Evolutionary conservation across 2,797 vertebrate genomes (phyloP), one percentile per base, ranked within the genome.

Genomic region (Dipus sagitta): DNA sequence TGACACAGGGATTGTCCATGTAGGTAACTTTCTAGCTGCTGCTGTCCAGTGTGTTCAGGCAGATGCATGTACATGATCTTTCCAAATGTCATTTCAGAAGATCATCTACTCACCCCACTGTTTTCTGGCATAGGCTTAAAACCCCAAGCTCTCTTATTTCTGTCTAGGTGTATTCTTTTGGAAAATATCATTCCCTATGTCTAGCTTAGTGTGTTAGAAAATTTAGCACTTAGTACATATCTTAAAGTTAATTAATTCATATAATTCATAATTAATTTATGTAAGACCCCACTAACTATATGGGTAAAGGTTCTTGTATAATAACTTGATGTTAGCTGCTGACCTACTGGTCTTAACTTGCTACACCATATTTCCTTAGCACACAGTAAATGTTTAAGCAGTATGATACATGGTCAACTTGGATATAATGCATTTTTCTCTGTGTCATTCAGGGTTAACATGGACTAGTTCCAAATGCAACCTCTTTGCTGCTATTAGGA

Each of bases 381-480:
- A 4, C 88, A 85, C 72, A 86, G 93, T 88, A 82, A 84, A 78
- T 97, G 88, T 62, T 90, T 62, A 83, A 90, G 90, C 93, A 96
- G 93, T 91, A 95, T 97, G 97, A 97, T 97, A 93, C 21, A 70
- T 95, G 92, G 54, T 94, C 95, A 96, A 71, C 93, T 97, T 97
- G 30, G 86, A 67, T 95, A 88, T 58, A 91, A 54, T 65, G 71
- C n/a, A 38, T 68, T 87, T 95, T 88, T 78, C 95, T 71, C 86
- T 0, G 3, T 90, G 78, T 62, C 11, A 6, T 80, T 97, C 81
- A 92, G 71, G 77, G 18, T 30, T 62, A 90, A 72, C 95, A 96
- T 94, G 70, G 96, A 95, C 95, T 96, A 20, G 79, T 95, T 0
- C 3, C 23, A 86, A 68, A 42, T 54, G 81, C 11, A 89, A 0